Evolutionary conservation across 2,797 vertebrate species (phyloP).

Genomic region (Stomatorhinus walkeri): DNA sequence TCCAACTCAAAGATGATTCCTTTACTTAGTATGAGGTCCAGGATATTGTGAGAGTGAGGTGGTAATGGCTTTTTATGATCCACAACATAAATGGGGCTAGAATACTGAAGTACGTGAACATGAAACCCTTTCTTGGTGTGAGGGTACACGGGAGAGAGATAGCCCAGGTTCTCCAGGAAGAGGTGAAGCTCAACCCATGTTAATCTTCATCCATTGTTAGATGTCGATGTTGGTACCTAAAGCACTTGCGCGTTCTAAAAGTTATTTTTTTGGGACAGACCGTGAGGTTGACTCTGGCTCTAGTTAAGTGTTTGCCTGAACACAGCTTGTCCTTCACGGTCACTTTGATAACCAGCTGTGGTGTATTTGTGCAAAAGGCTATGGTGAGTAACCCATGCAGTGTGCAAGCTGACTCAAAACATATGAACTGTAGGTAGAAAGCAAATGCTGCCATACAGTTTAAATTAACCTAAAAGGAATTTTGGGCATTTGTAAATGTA

Average conservation of each 20-base stretch:
- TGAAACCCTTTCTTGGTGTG: not conserved
- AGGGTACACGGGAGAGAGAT: not conserved
- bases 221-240: slow-evolving; percentile 66
- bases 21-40: not conserved
- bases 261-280: slow-evolving; percentile 53
- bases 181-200: slow-evolving; percentile 56
- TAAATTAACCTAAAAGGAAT: not conserved
- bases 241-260: slow-evolving; percentile 63
- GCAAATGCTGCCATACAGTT: not conserved
- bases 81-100: not conserved
- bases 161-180: not conserved
- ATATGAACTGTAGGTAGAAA: not conserved
- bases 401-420: slow-evolving; percentile 6
- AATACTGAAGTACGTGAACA: not conserved
- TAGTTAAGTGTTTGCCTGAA: not conserved
- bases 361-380: slow-evolving; percentile 4
- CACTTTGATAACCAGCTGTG: slow-evolving; percentile 1
- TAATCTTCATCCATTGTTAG: slow-evolving; percentile 69
- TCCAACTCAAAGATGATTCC: not conserved
- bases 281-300: slow-evolving; percentile 26
- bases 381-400: not conserved
- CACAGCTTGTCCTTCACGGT: slow-evolving; percentile 6
- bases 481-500: not conserved
- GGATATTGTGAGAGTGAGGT: not conserved
- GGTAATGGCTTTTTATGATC: not conserved